phyloP scores from a whole-genome alignment of 1,140 invertebrate genomes.

The Bicyclus anynana region DNA sequence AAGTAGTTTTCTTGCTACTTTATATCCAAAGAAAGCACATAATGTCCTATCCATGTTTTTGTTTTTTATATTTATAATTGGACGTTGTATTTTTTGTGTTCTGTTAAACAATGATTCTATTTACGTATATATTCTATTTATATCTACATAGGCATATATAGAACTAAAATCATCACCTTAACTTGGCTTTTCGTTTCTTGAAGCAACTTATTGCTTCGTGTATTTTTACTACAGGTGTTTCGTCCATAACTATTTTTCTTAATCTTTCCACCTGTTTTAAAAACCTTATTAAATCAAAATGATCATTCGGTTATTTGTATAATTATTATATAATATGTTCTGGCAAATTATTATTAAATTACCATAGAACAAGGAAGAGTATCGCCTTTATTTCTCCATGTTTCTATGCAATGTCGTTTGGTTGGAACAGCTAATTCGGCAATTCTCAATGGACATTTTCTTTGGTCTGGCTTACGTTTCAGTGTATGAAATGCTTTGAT shows the following conservation, averaged over 20 bases:
- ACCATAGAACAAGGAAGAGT: slow-evolving; percentile 54
- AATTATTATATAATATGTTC: too few relatives aligned
- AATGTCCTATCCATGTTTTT: slow-evolving; percentile 17
- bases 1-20: slow-evolving; percentile 37
- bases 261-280: slow-evolving; percentile 52
- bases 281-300: too few relatives aligned
- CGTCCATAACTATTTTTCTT: slow-evolving; percentile 47
- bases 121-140: not conserved
- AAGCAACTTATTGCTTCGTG: slow-evolving; percentile 53
- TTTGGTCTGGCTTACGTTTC: not conserved
- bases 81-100: not conserved
- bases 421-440: slow-evolving; percentile 51
- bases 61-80: not conserved
- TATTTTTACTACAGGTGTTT: slow-evolving; percentile 46
- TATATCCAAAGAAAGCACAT: slow-evolving; percentile 41
- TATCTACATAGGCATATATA: not conserved
- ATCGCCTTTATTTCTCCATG: slow-evolving; percentile 48
- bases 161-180: slow-evolving; percentile 4
- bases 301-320: too few relatives aligned
- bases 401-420: slow-evolving; percentile 59
- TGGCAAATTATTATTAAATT: not conserved
- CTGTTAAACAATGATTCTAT: not conserved
- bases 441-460: slow-evolving; percentile 45
- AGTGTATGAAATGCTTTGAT: not conserved
- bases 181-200: slow-evolving; percentile 19